Conservation (phyloP, 2,797 vertebrate genomes). For the Chaetophractus vellerosus region DNA sequence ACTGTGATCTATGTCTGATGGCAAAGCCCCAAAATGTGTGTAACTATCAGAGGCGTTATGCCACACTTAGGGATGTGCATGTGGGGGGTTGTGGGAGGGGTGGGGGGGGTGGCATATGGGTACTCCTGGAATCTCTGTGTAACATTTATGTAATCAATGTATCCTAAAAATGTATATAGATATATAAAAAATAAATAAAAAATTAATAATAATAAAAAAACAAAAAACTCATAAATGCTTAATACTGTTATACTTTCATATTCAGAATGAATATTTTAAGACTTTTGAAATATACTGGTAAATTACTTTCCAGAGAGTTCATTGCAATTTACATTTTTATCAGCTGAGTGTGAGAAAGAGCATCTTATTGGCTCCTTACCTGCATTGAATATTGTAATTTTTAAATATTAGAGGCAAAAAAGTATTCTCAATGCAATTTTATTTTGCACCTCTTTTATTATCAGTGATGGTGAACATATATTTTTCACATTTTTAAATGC, state of each 20-base stretch:
- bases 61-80: too few species aligned
- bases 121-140: too few species aligned
- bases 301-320: constrained; percentile 60
- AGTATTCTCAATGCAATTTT: constrained; percentile 39
- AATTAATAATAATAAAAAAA: too few species aligned
- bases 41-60: too few species aligned
- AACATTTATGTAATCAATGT: too few species aligned
- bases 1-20: too few species aligned
- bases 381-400: constrained; percentile 33
- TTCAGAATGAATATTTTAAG: constrained; percentile 23
- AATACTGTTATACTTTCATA: neutral
- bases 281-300: constrained; percentile 38
- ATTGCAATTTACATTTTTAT: constrained; percentile 43
- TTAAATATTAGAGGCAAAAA: constrained; percentile 28
- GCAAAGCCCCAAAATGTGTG: too few species aligned
- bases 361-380: neutral
- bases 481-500: constrained; percentile 32
- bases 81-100: too few species aligned
- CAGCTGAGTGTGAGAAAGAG: neutral
- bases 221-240: too few species aligned
- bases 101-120: too few species aligned
- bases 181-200: too few species aligned
- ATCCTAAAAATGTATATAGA: too few species aligned
- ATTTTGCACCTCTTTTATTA: neutral
- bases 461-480: neutral